Conservation (phyloP, 2,113 vertebrate species). For the Gasterosteus nipponicus region DNA sequence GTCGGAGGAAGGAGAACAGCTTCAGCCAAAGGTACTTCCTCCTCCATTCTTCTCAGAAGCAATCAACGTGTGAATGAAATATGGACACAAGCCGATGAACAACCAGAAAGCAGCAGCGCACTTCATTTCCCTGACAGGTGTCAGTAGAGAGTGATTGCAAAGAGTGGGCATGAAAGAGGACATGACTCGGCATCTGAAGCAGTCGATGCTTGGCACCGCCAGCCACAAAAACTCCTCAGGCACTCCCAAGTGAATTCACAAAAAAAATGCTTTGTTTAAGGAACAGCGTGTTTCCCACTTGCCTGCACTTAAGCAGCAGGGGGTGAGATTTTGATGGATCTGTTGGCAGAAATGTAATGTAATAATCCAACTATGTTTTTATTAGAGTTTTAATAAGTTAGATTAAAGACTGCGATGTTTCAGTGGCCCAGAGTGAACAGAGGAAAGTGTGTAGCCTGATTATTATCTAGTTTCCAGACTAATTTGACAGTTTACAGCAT, state of each 20-base stretch:
- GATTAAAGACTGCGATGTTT: background rate
- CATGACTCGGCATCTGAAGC: conserved; percentile 48
- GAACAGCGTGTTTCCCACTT: background rate
- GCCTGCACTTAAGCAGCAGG: background rate
- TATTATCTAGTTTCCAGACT: background rate
- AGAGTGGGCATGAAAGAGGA: conserved; percentile 15
- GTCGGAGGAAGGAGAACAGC: conserved; percentile 83
- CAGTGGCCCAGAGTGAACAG: background rate
- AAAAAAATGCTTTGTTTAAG: conserved; percentile 2
- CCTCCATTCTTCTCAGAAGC: background rate
- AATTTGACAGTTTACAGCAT: background rate
- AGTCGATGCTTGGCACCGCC: conserved; percentile 21
- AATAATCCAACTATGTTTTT: background rate
- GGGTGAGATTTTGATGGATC: background rate
- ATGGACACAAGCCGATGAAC: conserved; percentile 33
- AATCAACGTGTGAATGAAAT: conserved; percentile 48
- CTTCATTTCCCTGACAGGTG: conserved; percentile 49
- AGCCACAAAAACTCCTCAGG: background rate
- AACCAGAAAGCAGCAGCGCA: conserved; percentile 15
- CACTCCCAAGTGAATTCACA: background rate
- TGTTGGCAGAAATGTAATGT: background rate
- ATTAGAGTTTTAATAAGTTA: background rate
- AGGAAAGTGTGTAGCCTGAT: background rate
- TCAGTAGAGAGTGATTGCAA: conserved; percentile 44
- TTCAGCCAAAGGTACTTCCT: conserved; percentile 80